Evolutionary conservation across 1,140 invertebrate genomes (phyloP).

Genomic region (Bathynomus jamesi): DNA sequence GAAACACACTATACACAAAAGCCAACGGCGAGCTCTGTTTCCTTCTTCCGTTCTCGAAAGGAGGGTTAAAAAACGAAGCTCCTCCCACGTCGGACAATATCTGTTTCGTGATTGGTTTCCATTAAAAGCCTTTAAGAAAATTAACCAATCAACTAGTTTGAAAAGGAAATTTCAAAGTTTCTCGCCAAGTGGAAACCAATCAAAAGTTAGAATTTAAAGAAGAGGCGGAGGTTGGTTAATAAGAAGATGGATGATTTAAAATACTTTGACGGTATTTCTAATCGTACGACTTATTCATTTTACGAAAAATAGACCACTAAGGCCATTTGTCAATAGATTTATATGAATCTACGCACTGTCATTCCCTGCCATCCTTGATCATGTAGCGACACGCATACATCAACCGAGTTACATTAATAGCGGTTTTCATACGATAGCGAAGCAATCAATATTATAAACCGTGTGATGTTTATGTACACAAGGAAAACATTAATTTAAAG

Average conservation of each 20-base stretch:
- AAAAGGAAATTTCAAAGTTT: background rate
- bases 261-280: conserved; percentile 34
- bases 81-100: conserved; percentile 15
- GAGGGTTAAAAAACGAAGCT: conserved; percentile 12
- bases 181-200: conserved; percentile 13
- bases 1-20: conserved; percentile 30
- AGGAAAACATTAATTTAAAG: too few relatives aligned
- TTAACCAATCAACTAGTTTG: conserved; percentile 8
- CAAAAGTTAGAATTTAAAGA: background rate
- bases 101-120: conserved; percentile 6
- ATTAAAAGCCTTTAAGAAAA: conserved; percentile 19
- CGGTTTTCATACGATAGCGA: background rate
- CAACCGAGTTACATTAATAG: background rate
- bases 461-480: background rate
- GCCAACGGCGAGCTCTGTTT: conserved; percentile 24
- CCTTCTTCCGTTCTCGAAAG: too few relatives aligned
- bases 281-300: conserved; percentile 35
- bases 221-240: conserved; percentile 19
- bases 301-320: conserved; percentile 31
- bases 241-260: conserved; percentile 35
- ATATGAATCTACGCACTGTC: background rate
- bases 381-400: background rate
- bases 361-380: background rate
- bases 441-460: background rate
- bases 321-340: conserved; percentile 25